Conservation (phyloP, 2,113 vertebrate species). For the Agapornis roseicollis region DNA sequence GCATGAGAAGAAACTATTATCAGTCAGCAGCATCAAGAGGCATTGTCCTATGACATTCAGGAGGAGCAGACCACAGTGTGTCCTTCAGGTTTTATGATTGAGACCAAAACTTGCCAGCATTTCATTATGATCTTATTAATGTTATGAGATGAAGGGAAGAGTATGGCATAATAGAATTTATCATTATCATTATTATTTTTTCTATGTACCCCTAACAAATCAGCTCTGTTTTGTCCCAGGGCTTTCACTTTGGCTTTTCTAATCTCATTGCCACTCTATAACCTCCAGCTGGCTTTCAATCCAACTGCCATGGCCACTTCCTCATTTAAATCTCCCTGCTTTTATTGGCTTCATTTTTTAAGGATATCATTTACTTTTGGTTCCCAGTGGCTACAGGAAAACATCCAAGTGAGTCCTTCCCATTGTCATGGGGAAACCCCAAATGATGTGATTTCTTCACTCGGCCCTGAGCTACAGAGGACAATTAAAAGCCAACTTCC, state of each 20-base stretch:
- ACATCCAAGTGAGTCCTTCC: not conserved
- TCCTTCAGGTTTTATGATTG: not conserved
- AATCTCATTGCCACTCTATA: not conserved
- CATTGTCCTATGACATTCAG: not conserved
- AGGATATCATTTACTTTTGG: not conserved
- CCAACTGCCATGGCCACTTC: not conserved
- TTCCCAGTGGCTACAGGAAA: not conserved
- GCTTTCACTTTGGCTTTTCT: not conserved
- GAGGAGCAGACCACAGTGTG: not conserved
- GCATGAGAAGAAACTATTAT: not conserved
- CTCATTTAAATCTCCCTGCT: not conserved
- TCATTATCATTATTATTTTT: not conserved
- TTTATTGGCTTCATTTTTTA: not conserved
- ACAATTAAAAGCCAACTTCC: not conserved
- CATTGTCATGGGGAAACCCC: not conserved
- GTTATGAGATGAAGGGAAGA: not conserved
- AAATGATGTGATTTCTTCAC: not conserved
- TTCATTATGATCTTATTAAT: not conserved
- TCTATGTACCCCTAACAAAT: not conserved
- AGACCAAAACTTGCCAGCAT: not conserved
- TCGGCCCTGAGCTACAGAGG: not conserved
- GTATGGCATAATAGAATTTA: not conserved
- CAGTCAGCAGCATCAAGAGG: not conserved
- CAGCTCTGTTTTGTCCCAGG: not conserved
- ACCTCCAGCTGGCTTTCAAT: conserved; percentile 20